Conservation (phyloP, 2,888 invertebrate genomes). For the Myathropa florea region DNA sequence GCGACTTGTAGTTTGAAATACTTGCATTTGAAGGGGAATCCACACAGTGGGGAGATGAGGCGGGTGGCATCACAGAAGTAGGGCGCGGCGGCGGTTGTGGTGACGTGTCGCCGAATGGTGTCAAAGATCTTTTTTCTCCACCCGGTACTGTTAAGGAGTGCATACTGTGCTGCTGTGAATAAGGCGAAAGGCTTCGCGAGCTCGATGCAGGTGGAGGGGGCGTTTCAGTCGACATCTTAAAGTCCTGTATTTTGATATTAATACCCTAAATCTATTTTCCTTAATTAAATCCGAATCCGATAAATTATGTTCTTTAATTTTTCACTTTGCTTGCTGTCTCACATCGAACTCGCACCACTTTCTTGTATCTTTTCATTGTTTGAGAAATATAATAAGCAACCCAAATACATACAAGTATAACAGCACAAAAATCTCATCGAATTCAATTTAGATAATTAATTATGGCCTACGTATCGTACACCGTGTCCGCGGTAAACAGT, state of each 20-base stretch:
- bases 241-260: conserved; percentile 11
- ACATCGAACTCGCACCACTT: conserved; percentile 60
- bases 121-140: conserved; percentile 46
- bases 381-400: conserved; percentile 26
- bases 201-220: conserved; percentile 71
- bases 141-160: conserved; percentile 14
- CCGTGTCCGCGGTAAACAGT: conserved; percentile 52
- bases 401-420: conserved; percentile 10
- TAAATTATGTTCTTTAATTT: conserved; percentile 26
- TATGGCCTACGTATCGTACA: conserved; percentile 30
- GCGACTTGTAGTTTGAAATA: conserved; percentile 50
- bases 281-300: not conserved
- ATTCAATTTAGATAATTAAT: conserved; percentile 38
- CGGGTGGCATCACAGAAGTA: conserved; percentile 67
- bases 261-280: conserved; percentile 6
- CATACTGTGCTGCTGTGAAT: conserved; percentile 42
- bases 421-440: conserved; percentile 47
- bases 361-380: conserved; percentile 62
- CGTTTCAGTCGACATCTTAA: conserved; percentile 73
- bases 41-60: conserved; percentile 51
- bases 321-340: conserved; percentile 55
- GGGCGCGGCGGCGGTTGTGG: conserved; percentile 61
- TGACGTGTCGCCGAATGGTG: conserved; percentile 42
- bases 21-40: conserved; percentile 58
- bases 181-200: conserved; percentile 48